Percentiles rank a stretch among this genome's conserved stretches.
phyloP scores from a whole-genome alignment of 2,113 vertebrate genomes.

The Bubo blakistoni region DNA sequence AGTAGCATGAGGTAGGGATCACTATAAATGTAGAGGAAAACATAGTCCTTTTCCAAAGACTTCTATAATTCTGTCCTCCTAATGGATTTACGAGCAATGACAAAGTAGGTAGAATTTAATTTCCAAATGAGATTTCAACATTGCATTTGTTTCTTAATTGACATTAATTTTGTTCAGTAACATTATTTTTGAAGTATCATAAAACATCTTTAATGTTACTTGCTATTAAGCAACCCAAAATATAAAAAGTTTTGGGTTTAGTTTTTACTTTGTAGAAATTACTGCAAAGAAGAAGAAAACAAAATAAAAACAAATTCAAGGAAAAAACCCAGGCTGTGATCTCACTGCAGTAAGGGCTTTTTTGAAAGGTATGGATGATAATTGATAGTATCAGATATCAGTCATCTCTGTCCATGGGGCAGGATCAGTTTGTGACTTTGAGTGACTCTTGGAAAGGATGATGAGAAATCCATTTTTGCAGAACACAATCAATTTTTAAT shows the following conservation, averaged over 20 bases:
- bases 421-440: neutral
- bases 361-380: neutral
- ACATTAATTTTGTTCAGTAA: neutral
- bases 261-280: neutral
- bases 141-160: neutral
- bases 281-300: neutral
- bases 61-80: neutral
- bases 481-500: neutral
- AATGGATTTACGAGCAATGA: neutral
- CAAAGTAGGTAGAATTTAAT: neutral
- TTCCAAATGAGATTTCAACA: neutral
- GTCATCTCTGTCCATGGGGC: neutral
- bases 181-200: neutral
- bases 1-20: neutral
- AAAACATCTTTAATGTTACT: neutral
- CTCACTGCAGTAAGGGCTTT: neutral
- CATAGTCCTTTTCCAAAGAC: neutral
- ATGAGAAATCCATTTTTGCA: neutral
- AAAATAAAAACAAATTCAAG: neutral
- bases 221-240: neutral
- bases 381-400: neutral
- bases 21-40: neutral
- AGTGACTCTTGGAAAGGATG: neutral
- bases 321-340: neutral
- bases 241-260: neutral